Base-by-base conservation (phyloP, 1,140 invertebrate species). In the Formica exsecta region DNA sequence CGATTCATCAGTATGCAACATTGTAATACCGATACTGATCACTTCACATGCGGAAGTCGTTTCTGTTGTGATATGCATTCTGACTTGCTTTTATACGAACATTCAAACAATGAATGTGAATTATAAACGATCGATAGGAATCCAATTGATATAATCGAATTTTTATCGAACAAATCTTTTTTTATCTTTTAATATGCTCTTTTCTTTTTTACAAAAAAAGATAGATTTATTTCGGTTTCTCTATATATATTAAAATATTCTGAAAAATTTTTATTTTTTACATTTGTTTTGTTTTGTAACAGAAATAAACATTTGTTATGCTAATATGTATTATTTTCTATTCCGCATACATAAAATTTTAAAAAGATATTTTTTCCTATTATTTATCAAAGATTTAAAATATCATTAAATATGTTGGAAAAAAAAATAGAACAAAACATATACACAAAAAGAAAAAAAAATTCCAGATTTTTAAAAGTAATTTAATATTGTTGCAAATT, bases 1-100 rank as follows among this genome's bases (percentile, higher is more conserved):
- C 64, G 32, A 70, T 70, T 79, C 76, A 80, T 70, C 16, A 13
- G 65, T 71, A 71, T 57, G 48, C 64, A 9, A 59, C 48, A 29
- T 68, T 22, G 65, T 71, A 25, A 70, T 70, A n/a, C 8, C 22
- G 16, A 51, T 51, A 25, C 22, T 16, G 19, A 5, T 3, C 65
- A 22, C 16, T 2, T 80, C 48, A 25, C 22, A 41, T n/a, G 9
- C 65, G 77, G 65, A 80, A 80, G 65, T 80, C 36, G 68, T 70
- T 70, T 80, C 76, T 48, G 22, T 71, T 80, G 51, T 7, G 44
- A 70, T 22, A 22, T 57, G 19, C n/a, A 51, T 41, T 65, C 64
- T n/a, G 32, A 65, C 29, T 79, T 22, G 44, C 13, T 68, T 68
- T 79, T 68, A 38, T 51, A 11, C 32, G 32, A 1, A 68, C n/a